Evolutionary conservation across 2,888 invertebrate genomes (phyloP), one percentile per base, ranked within the genome.

Genomic region (Morinoia aosen): DNA sequence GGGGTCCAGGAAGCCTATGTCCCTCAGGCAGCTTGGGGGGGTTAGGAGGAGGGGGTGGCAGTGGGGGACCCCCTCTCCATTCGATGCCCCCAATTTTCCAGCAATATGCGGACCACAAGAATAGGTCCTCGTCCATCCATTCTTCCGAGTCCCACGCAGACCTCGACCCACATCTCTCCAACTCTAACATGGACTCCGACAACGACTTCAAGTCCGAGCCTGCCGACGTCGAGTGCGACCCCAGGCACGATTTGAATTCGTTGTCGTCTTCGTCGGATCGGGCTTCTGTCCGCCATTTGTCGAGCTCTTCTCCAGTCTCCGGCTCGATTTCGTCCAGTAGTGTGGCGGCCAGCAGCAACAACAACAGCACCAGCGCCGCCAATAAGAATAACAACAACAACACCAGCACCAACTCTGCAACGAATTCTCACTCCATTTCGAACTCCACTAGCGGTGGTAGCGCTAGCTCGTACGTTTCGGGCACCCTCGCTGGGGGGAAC

Each of bases 121-220:
- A 96, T 56, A 94, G 95, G 16, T 96, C 96, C 39, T 95, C 58
- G 56, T 96, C 94, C 91, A 95, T 95, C 56, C 95, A 95, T 58
- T 95, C 95, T 88, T 95, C 96, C 88, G 95, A 96, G 95, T 95
- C 96, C n/a, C 96, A 96, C 95, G 95, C 95, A 91, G 96, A 96
- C 91, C 95, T 96, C 93, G 96, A 96, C 57, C 95, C 96, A n/a
- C 96, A 96, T 40, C 95, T 95, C 61, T 95, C 95, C 90, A 95
- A 96, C 91, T 95, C 96, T n/a, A 95, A 96, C 88, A 95, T 96
- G 58, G 96, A 96, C 95, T 96, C 96, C 39, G 96, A 96, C 57
- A 96, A 96, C 95, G 96, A 96, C 93, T 96, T 96, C 95, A 96
- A 95, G 93, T 96, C 96, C 48, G 96, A 96, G 39, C 96, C 96